Evolutionary conservation across 2,113 vertebrate genomes (phyloP), one percentile per base, ranked within the genome.

Genomic region (Scatophagus argus): DNA sequence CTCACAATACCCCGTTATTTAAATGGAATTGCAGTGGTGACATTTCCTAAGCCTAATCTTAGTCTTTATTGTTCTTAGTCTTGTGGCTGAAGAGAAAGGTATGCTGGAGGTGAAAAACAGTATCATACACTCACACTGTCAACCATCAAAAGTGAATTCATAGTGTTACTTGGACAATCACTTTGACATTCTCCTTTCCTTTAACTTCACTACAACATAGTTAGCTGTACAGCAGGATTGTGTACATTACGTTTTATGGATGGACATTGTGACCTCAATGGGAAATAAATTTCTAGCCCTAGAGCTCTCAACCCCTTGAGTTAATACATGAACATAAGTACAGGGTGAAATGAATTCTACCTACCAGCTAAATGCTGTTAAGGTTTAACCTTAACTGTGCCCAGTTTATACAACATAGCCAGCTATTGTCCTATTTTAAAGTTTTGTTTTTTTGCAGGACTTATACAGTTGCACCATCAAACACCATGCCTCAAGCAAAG

Each of bases 401-500:
- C 41, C n/a, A 41, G 49, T 34, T 3, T 13, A 23, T 29, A 55
- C 52, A 31, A 1, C 49, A n/a, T 41, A 49, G 34, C 12, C 13
- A n/a, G 12, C 12, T 2, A 3, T 46, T 46, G 25, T 14, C 47
- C 21, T 27, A 3, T 29, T 46, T 29, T 7, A 36, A 41, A 55
- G 51, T 19, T 46, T 32, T 23, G 9, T 17, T 27, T 29, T 59
- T 60, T 3, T 87, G 29, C 56, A 95, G 94, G 61, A 91, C 68
- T 76, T 64, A 71, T 88, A 41, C 74, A 81, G 58, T 61, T 65
- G 46, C 61, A 32, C 67, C 80, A 80, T 49, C 69, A 69, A 84
- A 47, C 3, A 41, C 75, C 14, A 97, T 98, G 95, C 86, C 92
- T 39, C 87, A 92, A 3, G 9, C 60, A 52, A 95, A 97, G 88